Evolutionary conservation across 2,888 invertebrate species (phyloP), one percentile per base, ranked within the genome.

Genomic region (Apomyelois bistriatella): DNA sequence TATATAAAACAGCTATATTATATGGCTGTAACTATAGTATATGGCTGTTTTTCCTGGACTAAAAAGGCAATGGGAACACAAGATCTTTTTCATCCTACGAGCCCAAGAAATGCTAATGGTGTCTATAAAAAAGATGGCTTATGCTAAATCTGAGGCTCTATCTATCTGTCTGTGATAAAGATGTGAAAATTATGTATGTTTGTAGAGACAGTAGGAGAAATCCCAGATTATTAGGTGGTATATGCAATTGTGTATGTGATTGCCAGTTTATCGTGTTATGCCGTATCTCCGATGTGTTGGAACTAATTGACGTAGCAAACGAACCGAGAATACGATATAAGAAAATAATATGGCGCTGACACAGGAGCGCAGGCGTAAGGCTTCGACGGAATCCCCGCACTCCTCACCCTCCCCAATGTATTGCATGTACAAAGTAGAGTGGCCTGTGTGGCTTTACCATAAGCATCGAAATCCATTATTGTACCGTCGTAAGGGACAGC

Each of bases 271-370:
- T 62, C 58, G 59, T 60, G 60, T 72, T 72, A 66, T 56, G 60
- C 64, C 68, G 65, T 64, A 60, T 60, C 66, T 74, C 72, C 73
- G 76, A 77, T 79, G 76, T 67, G 72, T 68, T 67, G 63, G 71
- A 75, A 74, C 81, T 84, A 85, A 86, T 84, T 85, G 82, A 79
- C 69, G 72, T 74, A 78, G 77, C 76, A 79, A 83, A 81, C 82
- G 79, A 81, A 79, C 75, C 73, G 72, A 73, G 73, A 72, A 77
- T 75, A 74, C 69, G 75, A 77, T 81, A 81, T 76, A 77, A 72
- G 77, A 69, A 74, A 74, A 79, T 79, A 79, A 79, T 73, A 81
- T 79, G 78, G 76, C 74, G 74, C 56, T 66, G 71, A 59, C 57
- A 58, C 69, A 46, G 59, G 55, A 55, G 83, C 86, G 86, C 86